These are phyloP conservation scores for Haliclystus octoradiatus DNA, from an alignment of 30 jellyfish, hydroid and myxozoan genomes.

Conservation along the genomic window DNA sequence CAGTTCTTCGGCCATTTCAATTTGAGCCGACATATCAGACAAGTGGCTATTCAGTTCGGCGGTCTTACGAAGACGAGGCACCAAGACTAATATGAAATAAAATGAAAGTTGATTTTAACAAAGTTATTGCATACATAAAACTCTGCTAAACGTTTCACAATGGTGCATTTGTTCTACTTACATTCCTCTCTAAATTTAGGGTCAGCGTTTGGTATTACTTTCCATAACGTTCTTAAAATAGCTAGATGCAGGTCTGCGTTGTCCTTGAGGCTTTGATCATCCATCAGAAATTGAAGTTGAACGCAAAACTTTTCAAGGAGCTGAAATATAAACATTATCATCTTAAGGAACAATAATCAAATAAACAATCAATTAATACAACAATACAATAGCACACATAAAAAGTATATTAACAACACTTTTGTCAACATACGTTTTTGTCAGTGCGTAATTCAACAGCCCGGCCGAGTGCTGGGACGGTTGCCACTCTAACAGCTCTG, in stretches of 20 bases:
- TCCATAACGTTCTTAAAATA: conserved; percentile 57
- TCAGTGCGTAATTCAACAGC: conserved; percentile 70
- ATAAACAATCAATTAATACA: not conserved
- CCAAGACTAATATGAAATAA: conserved; percentile 33
- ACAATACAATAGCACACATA: not conserved
- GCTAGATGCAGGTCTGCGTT: conserved; percentile 40
- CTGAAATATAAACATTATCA: conserved; percentile 15
- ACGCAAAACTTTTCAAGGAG: conserved; percentile 60
- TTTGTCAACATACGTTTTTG: conserved; percentile 30
- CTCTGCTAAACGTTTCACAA: no score
- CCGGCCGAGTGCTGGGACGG: conserved; percentile 83
- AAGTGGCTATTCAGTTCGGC: conserved; percentile 52
- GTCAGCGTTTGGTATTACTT: conserved; percentile 73
- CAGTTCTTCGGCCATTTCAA: conserved; percentile 77
- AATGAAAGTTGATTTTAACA: not conserved
- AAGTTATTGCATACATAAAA: no score
- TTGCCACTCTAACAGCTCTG: conserved; percentile 80
- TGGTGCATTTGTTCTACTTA: no score
- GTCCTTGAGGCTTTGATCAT: conserved; percentile 56
- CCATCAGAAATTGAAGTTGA: conserved; percentile 78
- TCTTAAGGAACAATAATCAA: not conserved
- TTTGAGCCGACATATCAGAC: conserved; percentile 56
- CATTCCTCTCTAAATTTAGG: conserved; percentile 81
- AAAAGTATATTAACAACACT: not conserved
- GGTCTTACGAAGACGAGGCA: conserved; percentile 67